Evolutionary conservation across 2,888 invertebrate species (phyloP), one percentile per base, ranked within the genome.

Genomic region (Adela reaumurella): DNA sequence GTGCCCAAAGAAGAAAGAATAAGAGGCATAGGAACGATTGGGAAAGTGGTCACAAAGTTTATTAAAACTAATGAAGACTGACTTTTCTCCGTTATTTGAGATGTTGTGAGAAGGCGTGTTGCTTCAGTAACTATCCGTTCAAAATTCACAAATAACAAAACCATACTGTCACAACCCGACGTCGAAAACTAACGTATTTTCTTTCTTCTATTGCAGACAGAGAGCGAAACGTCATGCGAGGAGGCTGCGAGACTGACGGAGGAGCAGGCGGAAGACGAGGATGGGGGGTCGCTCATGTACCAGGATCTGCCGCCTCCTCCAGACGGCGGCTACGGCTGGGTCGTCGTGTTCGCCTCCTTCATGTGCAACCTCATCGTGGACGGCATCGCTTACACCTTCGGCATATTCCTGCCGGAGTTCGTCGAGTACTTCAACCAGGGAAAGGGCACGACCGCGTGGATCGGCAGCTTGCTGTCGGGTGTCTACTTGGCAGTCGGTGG

Each of bases 341-440:
- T 97, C 62, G 92, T 99, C 64, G 97, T 97, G 49, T 88, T 94
- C 62, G 95, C 96, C 48, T 95, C 96, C 44, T 97, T 99, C 74
- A 88, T 97, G 87, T 95, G 95, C 76, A 97, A 98, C 83, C 86
- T 98, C 82, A 92, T 98, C 59, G 96, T 99, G 50, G 98, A 99
- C 70, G 99, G 95, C 59, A 95, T 99, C 54, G 94, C 96, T n/a
- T 98, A 97, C 74, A 94, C 97, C 6, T 99, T 98, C 70, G 97
- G 98, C 48, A 90, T 97, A 63, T 94, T 94, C 78, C 83, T 94
- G 45, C 83, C 85, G 20, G 87, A 90, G 61, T 88, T 94, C 61
- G 90, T 90, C 52, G 77, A 71, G 2, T 87, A 87, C 65, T 99
- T 94, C 67, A 87, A 87, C 19, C 91, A 90, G 63, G 90, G 92